Conservation (phyloP, 2,888 invertebrate genomes). For the Halocaridina rubra region DNA sequence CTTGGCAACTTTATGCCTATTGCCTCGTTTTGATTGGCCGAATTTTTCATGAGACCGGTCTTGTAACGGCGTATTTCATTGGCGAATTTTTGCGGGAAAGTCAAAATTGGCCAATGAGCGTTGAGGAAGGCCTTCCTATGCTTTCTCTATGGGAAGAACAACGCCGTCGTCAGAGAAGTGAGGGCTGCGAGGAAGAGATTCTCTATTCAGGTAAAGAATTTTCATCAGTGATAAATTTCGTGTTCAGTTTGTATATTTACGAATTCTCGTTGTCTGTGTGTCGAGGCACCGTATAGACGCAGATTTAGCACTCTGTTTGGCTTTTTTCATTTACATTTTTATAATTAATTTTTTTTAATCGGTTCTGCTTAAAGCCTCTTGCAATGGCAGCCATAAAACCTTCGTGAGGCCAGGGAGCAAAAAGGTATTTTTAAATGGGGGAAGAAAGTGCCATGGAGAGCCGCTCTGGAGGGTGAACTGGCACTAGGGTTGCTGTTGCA, state of each 20-base stretch:
- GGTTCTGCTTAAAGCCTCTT: conserved; percentile 29
- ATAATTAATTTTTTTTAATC: no score
- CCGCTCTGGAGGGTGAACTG: no score
- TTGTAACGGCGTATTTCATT: conserved; percentile 5
- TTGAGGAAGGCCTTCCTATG: conserved; percentile 35
- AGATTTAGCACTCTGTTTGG: no score
- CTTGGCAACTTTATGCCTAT: conserved; percentile 8
- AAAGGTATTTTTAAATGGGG: neutral
- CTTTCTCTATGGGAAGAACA: conserved; percentile 57
- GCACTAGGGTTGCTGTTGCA: no score
- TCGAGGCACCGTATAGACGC: no score
- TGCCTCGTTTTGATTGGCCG: neutral
- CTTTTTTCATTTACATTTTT: no score
- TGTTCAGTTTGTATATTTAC: no score
- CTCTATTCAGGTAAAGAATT: conserved; percentile 31
- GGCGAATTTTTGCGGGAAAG: conserved; percentile 48
- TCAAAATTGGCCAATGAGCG: conserved; percentile 48
- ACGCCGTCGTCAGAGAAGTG: conserved; percentile 18
- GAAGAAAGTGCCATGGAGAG: no score
- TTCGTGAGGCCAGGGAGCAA: neutral
- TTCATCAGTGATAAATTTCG: conserved; percentile 11
- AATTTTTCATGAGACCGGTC: neutral
- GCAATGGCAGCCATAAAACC: conserved; percentile 50
- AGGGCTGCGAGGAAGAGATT: conserved; percentile 3
- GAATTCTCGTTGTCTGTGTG: no score